These are phyloP conservation scores for Hipposideros armiger DNA, from an alignment of 2,113 vertebrate species.

Conservation along the genomic window DNA sequence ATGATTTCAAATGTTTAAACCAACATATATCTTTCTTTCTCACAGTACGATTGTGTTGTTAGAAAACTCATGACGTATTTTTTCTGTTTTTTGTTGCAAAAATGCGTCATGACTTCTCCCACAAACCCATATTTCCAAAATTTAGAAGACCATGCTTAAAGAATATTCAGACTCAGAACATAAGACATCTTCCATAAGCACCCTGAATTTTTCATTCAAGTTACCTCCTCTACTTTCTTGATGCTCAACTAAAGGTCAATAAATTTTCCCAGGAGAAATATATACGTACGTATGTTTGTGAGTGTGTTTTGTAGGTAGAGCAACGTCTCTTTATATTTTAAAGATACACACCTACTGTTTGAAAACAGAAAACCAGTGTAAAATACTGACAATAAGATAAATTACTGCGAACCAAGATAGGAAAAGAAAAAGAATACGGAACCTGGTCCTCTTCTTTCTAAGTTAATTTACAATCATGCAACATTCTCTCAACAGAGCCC, in stretches of 20 bases:
- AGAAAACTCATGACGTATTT: too few species aligned
- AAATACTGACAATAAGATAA: not conserved
- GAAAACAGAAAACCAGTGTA: not conserved
- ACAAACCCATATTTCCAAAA: not conserved
- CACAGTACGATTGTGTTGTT: not conserved
- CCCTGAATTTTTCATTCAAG: not conserved
- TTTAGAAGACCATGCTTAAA: not conserved
- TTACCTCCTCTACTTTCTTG: not conserved
- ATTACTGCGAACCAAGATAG: not conserved
- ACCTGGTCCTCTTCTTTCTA: not conserved
- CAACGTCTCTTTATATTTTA: not conserved
- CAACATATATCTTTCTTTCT: not conserved
- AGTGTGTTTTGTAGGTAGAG: not conserved
- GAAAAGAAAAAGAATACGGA: not conserved
- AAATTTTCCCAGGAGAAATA: not conserved
- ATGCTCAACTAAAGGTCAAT: not conserved
- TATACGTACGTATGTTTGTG: not conserved
- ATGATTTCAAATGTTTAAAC: not conserved
- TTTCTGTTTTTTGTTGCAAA: too few species aligned
- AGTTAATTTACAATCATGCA: not conserved
- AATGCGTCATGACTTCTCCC: too few species aligned
- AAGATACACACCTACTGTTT: not conserved
- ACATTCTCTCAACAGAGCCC: not conserved
- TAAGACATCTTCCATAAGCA: not conserved
- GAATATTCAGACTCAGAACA: not conserved